Conservation (phyloP, 2,113 vertebrate species). For the Dasypus novemcinctus region DNA sequence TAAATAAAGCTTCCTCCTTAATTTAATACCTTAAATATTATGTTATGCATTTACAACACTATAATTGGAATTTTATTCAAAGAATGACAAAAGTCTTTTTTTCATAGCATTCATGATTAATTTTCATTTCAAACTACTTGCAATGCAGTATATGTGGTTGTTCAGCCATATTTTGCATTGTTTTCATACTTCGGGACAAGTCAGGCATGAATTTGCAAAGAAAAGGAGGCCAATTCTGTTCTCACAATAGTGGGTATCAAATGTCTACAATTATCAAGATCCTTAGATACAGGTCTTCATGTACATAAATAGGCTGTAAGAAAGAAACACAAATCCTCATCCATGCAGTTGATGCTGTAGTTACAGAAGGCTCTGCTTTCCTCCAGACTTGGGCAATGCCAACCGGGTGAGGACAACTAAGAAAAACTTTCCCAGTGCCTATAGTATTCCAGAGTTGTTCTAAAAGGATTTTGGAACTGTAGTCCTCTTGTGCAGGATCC, state of each 20-base stretch:
- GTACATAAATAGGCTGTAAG: no score
- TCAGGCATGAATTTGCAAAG: not conserved
- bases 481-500: not conserved
- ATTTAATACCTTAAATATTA: not conserved
- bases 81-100: not conserved
- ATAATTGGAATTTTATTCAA: not conserved
- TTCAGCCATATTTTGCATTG: not conserved
- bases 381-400: not conserved
- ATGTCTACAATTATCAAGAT: not conserved
- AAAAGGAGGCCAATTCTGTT: not conserved
- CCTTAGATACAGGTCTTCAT: not conserved
- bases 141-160: not conserved
- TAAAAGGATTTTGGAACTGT: not conserved
- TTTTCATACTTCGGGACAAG: not conserved
- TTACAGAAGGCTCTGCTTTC: not conserved
- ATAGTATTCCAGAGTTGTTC: not conserved
- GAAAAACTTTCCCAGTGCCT: not conserved
- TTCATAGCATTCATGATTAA: not conserved
- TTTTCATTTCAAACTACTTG: not conserved
- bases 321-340: no score
- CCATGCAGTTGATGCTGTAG: not conserved
- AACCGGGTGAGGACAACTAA: not conserved
- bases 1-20: not conserved
- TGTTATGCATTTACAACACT: not conserved
- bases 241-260: not conserved